Evolutionary conservation across 2,888 invertebrate species (phyloP).

Genomic region (Xestia sexstrigata): DNA sequence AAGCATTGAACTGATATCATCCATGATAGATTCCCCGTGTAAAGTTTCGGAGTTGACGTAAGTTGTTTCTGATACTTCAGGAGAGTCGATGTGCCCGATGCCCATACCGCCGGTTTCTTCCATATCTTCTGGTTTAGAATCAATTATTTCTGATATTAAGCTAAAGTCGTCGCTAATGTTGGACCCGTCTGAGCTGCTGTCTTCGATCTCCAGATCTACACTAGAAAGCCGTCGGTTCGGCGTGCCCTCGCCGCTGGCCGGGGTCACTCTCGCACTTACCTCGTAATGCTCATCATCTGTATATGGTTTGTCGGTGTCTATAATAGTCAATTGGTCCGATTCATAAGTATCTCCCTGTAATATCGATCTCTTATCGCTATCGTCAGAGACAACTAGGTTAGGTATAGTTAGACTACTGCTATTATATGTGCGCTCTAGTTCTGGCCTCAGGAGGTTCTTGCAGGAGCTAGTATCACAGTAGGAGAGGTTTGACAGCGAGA

Average conservation of each 20-base stretch:
- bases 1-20: slow-evolving; percentile 94
- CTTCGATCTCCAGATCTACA: slow-evolving; percentile 88
- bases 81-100: slow-evolving; percentile 95
- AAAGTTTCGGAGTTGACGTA: slow-evolving; percentile 93
- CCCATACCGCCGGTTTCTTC: slow-evolving; percentile 91
- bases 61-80: slow-evolving; percentile 94
- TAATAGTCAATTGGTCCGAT: slow-evolving; percentile 92
- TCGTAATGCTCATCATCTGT: slow-evolving; percentile 87
- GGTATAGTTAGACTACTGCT: slow-evolving; percentile 88
- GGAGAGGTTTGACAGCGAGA: slow-evolving; percentile 86
- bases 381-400: slow-evolving; percentile 87
- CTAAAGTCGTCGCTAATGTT: slow-evolving; percentile 94
- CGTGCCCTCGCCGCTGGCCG: slow-evolving; percentile 84
- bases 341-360: slow-evolving; percentile 90
- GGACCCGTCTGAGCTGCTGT: slow-evolving; percentile 91
- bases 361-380: slow-evolving; percentile 86
- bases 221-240: slow-evolving; percentile 86
- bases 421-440: slow-evolving; percentile 78
- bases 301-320: slow-evolving; percentile 91
- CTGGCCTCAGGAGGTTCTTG: slow-evolving; percentile 83
- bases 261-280: slow-evolving; percentile 78
- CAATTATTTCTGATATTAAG: slow-evolving; percentile 93
- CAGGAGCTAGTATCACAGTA: slow-evolving; percentile 88
- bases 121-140: slow-evolving; percentile 85
- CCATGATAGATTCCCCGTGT: slow-evolving; percentile 95